Base-by-base conservation (phyloP, 2,888 invertebrate genomes). In the Fissipunctia ypsillon region DNA sequence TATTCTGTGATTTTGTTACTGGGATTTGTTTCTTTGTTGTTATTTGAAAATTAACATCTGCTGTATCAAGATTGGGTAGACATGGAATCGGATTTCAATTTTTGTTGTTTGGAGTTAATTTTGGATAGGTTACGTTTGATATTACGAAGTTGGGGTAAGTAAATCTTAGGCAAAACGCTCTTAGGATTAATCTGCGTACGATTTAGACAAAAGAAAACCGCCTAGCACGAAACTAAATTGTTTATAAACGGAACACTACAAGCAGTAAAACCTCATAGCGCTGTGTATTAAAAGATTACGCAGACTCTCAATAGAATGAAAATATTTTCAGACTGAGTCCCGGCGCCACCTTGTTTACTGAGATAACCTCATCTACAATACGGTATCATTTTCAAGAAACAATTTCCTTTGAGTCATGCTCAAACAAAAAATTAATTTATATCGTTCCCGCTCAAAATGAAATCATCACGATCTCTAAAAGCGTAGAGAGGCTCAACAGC, bases 401-500 rank as follows among this genome's bases (percentile, higher is more conserved):
- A 93, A 93, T 93, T 94, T 93, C 87, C 89, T 91, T 89, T 87
- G 88, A 89, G 88, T 85, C 88, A 84, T 87, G 90, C 87, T 91
- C 89, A 92, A 91, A 92, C 90, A 93, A 91, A 92, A n/a, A 92
- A 92, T 90, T 93, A 91, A 92, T 92, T 93, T 92, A 91, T 90
- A 90, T 90, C 90, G 88, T 84, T 89, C 87, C 83, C 88, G 81
- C 83, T 74, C 85, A 85, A 91, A 93, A 93, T 90, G 87, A 92
- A 93, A 93, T 93, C 91, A 93, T 92, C 91, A 90, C 88, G 89
- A 84, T 82, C 86, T 88, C 85, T 88, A 88, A 88, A 86, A 87
- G 88, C 87, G 86, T 66, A 80, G 81, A 86, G 73, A 80, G 76
- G 86, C 87, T 90, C 88, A 87, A 87, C 84, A 87, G 88, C 88